These are phyloP conservation scores for Coracias cyanogaster DNA, from an alignment of 2,797 vertebrate species.

Conservation along the genomic window DNA sequence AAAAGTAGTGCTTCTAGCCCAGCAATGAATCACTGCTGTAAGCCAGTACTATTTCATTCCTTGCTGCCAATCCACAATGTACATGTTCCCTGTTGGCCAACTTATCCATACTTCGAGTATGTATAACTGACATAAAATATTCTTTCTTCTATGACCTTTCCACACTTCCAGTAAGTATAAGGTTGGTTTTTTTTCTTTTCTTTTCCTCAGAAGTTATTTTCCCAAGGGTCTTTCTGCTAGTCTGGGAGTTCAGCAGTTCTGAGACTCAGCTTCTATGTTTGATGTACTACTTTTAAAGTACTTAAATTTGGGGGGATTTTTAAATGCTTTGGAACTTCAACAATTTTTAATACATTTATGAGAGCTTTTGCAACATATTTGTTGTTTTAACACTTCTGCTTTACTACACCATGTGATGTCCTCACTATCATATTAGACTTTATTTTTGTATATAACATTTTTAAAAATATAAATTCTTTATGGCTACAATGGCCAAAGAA, in stretches of 20 bases:
- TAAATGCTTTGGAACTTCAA: background rate
- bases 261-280: background rate
- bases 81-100: background rate
- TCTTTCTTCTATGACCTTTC: slow-evolving; percentile 4
- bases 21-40: background rate
- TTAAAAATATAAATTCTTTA: background rate
- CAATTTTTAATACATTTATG: background rate
- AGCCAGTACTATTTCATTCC: background rate
- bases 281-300: background rate
- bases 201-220: background rate
- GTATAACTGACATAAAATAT: background rate
- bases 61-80: background rate
- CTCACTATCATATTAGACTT: background rate
- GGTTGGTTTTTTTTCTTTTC: background rate
- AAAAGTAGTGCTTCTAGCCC: background rate
- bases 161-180: background rate
- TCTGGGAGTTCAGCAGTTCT: background rate
- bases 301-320: background rate
- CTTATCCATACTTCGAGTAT: background rate
- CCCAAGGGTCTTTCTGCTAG: background rate
- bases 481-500: background rate
- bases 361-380: background rate
- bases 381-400: background rate
- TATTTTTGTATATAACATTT: background rate
- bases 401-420: background rate